Evolutionary conservation across 2,797 vertebrate species (phyloP).

Genomic region (Leptodactylus fallax): DNA sequence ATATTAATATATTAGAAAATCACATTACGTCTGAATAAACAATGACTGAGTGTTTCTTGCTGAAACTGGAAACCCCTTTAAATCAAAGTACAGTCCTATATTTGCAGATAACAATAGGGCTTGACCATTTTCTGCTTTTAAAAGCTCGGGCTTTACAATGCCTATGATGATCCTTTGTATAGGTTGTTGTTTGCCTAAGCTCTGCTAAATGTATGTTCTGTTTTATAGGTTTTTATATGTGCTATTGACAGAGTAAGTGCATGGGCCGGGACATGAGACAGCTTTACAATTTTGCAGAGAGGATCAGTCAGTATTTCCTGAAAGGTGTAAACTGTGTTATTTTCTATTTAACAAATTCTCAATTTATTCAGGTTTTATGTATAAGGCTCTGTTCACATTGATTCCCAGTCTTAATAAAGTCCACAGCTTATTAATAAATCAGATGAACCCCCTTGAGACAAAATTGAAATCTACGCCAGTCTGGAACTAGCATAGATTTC

Average conservation of each 20-base stretch:
- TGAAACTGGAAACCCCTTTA: not conserved
- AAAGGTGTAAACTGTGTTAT: not conserved
- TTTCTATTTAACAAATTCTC: too few relatives aligned
- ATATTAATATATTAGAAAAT: not conserved
- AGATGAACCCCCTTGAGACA: too few relatives aligned
- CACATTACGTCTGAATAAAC: not conserved
- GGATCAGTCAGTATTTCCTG: not conserved
- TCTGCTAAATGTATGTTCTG: slow-evolving; percentile 26
- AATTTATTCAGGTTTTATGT: not conserved
- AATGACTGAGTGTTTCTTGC: not conserved
- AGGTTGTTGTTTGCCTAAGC: slow-evolving; percentile 24
- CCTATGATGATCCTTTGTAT: not conserved
- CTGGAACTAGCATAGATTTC: too few relatives aligned
- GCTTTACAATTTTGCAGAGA: slow-evolving; percentile 3
- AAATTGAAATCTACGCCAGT: too few relatives aligned
- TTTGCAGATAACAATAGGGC: not conserved
- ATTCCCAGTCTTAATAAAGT: too few relatives aligned
- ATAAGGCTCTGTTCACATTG: too few relatives aligned
- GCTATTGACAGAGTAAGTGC: slow-evolving; percentile 31
- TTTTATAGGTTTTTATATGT: slow-evolving; percentile 28
- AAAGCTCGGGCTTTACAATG: not conserved
- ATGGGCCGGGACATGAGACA: not conserved
- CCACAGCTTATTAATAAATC: too few relatives aligned
- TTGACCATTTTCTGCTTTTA: not conserved
- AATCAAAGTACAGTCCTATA: not conserved